phyloP scores from a whole-genome alignment of 2,888 invertebrate genomes.

The Coleophora flavipennella region DNA sequence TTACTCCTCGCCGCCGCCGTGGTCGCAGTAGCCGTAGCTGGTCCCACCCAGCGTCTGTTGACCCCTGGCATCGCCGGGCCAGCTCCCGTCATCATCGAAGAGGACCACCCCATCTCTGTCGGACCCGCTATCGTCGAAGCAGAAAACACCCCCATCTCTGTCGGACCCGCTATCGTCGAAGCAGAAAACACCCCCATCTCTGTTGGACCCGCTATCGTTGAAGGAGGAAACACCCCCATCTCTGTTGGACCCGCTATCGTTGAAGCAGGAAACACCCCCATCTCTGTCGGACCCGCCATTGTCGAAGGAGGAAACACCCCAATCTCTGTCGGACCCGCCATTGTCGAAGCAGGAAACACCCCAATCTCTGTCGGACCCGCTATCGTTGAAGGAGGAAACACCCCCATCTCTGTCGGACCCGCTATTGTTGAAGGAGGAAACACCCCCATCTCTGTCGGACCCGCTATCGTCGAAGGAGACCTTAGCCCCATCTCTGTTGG shows the following conservation, averaged over 20 bases:
- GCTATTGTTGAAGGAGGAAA: conserved; percentile 9
- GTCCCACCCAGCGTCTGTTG: conserved; percentile 7
- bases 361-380: conserved; percentile 19
- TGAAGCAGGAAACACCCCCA: conserved; percentile 2
- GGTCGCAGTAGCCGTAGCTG: conserved; percentile 17
- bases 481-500: conserved; percentile 4
- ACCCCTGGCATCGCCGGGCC: conserved; percentile 16
- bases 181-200: conserved; percentile 2
- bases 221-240: neutral
- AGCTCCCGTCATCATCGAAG: conserved; percentile 5
- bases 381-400: conserved; percentile 10
- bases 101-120: conserved; percentile 4
- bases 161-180: conserved; percentile 11
- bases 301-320: conserved; percentile 3
- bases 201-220: neutral
- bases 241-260: conserved; percentile 9
- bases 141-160: conserved; percentile 2
- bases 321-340: conserved; percentile 13
- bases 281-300: conserved; percentile 5
- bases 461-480: neutral
- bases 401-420: conserved; percentile 12
- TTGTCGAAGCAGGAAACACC: conserved; percentile 7
- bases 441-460: conserved; percentile 5
- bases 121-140: neutral
- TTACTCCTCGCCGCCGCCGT: conserved; percentile 16